Percentiles rank a stretch among this genome's conserved stretches.
phyloP scores from a whole-genome alignment of 2,888 invertebrate genomes.

The Plagodis pulveraria region DNA sequence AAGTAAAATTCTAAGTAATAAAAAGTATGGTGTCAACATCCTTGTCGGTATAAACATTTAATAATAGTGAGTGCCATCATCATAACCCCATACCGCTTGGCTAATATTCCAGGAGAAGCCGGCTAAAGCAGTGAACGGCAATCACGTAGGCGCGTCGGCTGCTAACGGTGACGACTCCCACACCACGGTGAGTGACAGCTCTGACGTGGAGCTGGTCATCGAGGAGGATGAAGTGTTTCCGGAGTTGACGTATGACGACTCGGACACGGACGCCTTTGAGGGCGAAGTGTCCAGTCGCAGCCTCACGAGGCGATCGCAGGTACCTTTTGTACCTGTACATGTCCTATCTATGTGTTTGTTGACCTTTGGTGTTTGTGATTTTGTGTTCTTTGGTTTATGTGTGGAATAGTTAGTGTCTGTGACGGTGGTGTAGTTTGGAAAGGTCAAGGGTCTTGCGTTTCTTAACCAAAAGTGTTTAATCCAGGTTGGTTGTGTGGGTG shows the following conservation, averaged over 20 bases:
- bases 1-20: too few relatives aligned
- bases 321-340: constrained; percentile 57
- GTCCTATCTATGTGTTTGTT: constrained; percentile 12
- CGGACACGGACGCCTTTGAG: constrained; percentile 65
- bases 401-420: background rate
- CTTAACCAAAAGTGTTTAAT: too few relatives aligned
- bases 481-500: too few relatives aligned
- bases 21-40: background rate
- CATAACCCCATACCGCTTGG: constrained; percentile 2
- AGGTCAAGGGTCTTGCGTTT: too few relatives aligned
- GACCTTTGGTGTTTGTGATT: constrained; percentile 1
- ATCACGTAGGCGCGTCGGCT: constrained; percentile 51
- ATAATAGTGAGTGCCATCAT: background rate
- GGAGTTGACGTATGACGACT: constrained; percentile 75
- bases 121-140: constrained; percentile 46
- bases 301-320: constrained; percentile 76
- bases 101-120: constrained; percentile 55
- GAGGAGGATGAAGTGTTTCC: constrained; percentile 77
- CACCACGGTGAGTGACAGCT: constrained; percentile 65
- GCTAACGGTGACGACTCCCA: constrained; percentile 53
- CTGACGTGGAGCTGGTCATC: constrained; percentile 58
- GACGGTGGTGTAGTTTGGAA: background rate
- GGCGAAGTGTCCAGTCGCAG: constrained; percentile 64
- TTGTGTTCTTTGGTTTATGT: too few relatives aligned
- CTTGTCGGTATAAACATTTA: background rate